Evolutionary conservation across 1,140 invertebrate genomes (phyloP), one percentile per base, ranked within the genome.

Genomic region (Nilaparvata lugens): DNA sequence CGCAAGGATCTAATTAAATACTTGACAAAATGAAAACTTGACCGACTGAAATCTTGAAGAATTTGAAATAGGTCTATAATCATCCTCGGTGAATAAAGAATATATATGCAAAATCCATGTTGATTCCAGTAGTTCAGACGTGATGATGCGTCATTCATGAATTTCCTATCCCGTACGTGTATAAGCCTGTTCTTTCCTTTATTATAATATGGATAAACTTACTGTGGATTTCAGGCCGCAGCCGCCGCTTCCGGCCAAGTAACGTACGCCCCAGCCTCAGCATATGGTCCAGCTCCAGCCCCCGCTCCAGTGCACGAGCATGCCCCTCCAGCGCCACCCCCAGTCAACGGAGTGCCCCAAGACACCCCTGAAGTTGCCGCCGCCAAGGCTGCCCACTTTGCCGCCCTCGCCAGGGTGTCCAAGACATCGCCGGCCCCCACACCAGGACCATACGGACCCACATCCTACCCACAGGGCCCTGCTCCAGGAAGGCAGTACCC

Each of bases 111-210:
- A n/a, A n/a, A 75, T 75, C 43, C 79, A 79, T 64, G 76, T 75
- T 54, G 76, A 76, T 52, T 78, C 79, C 66, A 67, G 77, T 21
- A 72, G 72, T n/a, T n/a, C n/a, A n/a, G n/a, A n/a, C n/a, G n/a
- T n/a, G n/a, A n/a, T n/a, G n/a, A n/a, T n/a, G n/a, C n/a, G n/a
- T n/a, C n/a, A n/a, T n/a, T n/a, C n/a, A n/a, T n/a, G n/a, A n/a
- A n/a, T n/a, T n/a, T n/a, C n/a, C n/a, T n/a, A n/a, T n/a, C n/a
- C n/a, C n/a, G n/a, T n/a, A n/a, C n/a, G n/a, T n/a, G n/a, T n/a
- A n/a, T n/a, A n/a, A n/a, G n/a, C n/a, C n/a, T n/a, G n/a, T n/a
- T n/a, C n/a, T n/a, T n/a, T n/a, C n/a, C n/a, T n/a, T n/a, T n/a
- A n/a, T n/a, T n/a, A n/a, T n/a, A n/a, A n/a, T n/a, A n/a, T n/a